Conservation (phyloP, 1,140 invertebrate genomes). For the Grapholita molesta region DNA sequence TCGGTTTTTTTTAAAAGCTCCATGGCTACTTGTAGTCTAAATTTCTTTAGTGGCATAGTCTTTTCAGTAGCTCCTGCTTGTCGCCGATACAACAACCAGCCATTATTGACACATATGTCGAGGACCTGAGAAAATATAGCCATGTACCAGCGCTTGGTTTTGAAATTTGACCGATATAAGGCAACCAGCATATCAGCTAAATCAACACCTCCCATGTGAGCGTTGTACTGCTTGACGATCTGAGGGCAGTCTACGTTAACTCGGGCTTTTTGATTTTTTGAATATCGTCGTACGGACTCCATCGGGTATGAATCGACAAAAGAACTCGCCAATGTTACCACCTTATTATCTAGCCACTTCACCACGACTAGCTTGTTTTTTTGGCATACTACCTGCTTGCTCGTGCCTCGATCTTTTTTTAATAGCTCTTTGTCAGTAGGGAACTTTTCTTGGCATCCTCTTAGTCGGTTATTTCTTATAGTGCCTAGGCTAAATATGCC, state of each 20-base stretch:
- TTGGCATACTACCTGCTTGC: slow-evolving; percentile 18
- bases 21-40: too few relatives aligned
- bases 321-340: slow-evolving; percentile 48
- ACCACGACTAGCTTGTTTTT: slow-evolving; percentile 36
- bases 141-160: slow-evolving; percentile 34
- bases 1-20: too few relatives aligned
- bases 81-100: slow-evolving; percentile 32
- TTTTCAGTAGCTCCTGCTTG: not conserved
- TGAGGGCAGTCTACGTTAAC: slow-evolving; percentile 50
- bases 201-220: slow-evolving; percentile 51
- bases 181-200: slow-evolving; percentile 36
- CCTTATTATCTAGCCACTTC: slow-evolving; percentile 65
- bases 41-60: too few relatives aligned
- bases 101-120: slow-evolving; percentile 37
- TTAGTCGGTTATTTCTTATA: slow-evolving; percentile 32
- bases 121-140: slow-evolving; percentile 36
- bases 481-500: slow-evolving; percentile 37
- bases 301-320: slow-evolving; percentile 43
- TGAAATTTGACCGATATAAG: slow-evolving; percentile 35
- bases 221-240: slow-evolving; percentile 64
- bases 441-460: slow-evolving; percentile 27
- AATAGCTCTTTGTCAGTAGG: slow-evolving; percentile 41
- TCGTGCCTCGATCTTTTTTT: slow-evolving; percentile 34
- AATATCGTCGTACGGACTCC: slow-evolving; percentile 38
- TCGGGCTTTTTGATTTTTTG: slow-evolving; percentile 37